Conservation (phyloP, 2,113 vertebrate species). For the Gadus chalcogrammus region DNA sequence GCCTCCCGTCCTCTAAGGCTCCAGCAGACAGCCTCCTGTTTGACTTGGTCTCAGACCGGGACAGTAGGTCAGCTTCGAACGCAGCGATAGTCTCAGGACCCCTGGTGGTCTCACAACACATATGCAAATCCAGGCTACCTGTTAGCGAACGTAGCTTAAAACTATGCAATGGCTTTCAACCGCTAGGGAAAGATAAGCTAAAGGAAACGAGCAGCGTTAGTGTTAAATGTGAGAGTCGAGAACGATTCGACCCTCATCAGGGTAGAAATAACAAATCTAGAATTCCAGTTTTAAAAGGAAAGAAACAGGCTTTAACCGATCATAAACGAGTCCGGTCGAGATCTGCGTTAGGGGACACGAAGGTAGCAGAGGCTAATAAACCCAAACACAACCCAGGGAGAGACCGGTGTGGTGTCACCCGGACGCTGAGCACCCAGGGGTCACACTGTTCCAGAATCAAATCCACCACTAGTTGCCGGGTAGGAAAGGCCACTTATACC, state of each 20-base stretch:
- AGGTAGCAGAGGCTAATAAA: conserved; percentile 69
- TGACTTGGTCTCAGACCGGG: conserved; percentile 71
- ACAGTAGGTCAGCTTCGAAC: conserved; percentile 64
- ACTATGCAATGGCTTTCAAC: conserved; percentile 69
- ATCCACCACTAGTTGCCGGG: conserved; percentile 78
- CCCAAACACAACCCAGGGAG: conserved; percentile 40
- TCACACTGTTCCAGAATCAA: conserved; percentile 82
- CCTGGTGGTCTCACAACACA: conserved; percentile 73
- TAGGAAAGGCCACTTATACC: conserved; percentile 79
- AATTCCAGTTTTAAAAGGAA: conserved; percentile 85
- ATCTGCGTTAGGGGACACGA: conserved; percentile 71
- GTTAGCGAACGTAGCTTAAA: conserved; percentile 78
- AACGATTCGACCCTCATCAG: conserved; percentile 69
- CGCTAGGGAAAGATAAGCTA: conserved; percentile 61
- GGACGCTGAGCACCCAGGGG: conserved; percentile 68
- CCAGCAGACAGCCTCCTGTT: conserved; percentile 67
- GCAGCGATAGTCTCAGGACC: conserved; percentile 73
- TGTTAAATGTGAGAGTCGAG: conserved; percentile 56
- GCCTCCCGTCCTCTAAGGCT: conserved; percentile 72
- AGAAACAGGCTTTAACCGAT: conserved; percentile 67
- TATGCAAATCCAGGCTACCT: conserved; percentile 89
- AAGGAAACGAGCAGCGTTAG: conserved; percentile 47
- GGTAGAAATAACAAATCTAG: conserved; percentile 79
- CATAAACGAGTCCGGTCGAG: conserved; percentile 62
- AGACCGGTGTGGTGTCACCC: conserved; percentile 58